Conservation (phyloP, 2,113 vertebrate species). For the Centropus unirufus region DNA sequence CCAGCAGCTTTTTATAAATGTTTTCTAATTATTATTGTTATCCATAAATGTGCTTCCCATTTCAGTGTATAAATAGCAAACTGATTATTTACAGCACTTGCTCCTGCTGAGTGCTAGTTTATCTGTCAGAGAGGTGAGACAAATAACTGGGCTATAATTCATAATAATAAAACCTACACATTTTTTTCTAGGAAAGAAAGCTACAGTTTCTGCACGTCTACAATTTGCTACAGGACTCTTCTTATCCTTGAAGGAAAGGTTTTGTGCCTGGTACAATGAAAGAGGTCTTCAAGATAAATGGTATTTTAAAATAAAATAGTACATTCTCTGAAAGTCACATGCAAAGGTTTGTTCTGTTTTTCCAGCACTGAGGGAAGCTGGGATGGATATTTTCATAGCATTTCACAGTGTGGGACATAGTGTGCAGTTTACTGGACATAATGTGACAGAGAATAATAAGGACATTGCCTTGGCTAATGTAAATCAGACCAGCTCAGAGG, state of each 20-base stretch:
- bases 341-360: neutral
- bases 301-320: neutral
- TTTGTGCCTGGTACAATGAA: neutral
- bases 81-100: conserved; percentile 56
- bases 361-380: neutral
- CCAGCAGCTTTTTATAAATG: conserved; percentile 13
- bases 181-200: neutral
- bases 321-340: neutral
- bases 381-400: neutral
- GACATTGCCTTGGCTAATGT: neutral
- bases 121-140: conserved; percentile 33
- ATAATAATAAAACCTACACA: neutral
- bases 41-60: conserved; percentile 20
- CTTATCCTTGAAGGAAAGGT: neutral
- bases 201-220: neutral
- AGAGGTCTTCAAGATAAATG: neutral
- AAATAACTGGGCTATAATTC: conserved; percentile 24
- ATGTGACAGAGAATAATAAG: neutral
- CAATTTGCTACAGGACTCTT: neutral
- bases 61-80: conserved; percentile 47
- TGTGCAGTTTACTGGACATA: neutral
- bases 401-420: neutral
- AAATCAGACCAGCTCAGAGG: neutral
- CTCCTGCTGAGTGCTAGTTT: conserved; percentile 16
- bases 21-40: conserved; percentile 59